Conservation (phyloP, 2,113 vertebrate species). For the Archilochus colubris region DNA sequence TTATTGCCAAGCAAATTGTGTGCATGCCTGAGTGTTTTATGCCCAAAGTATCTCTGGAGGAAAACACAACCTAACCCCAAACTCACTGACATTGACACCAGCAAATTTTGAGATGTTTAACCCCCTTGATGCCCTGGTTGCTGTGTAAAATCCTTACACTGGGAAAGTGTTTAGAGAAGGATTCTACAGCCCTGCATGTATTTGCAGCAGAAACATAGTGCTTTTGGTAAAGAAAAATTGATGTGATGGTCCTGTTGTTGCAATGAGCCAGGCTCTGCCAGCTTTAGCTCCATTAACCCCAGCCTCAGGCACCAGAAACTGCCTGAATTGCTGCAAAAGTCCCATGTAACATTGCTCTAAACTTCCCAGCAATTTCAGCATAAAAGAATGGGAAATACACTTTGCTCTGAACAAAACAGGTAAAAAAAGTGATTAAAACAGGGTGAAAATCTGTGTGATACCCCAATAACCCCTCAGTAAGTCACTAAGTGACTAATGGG, state of each 20-base stretch:
- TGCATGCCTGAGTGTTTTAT: not conserved
- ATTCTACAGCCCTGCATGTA: not conserved
- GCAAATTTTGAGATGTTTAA: not conserved
- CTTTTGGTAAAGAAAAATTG: not conserved
- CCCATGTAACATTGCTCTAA: not conserved
- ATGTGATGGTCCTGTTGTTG: not conserved
- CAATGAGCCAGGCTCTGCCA: not conserved
- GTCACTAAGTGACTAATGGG: not conserved
- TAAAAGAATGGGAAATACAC: not conserved
- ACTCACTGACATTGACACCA: not conserved
- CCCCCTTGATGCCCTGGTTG: rapidly evolving
- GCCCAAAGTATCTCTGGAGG: not conserved
- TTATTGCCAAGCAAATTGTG: not conserved
- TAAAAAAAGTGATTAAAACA: not conserved
- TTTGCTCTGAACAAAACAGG: not conserved
- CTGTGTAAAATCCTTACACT: not conserved
- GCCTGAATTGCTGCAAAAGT: not conserved
- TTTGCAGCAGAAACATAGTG: not conserved
- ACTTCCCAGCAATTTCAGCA: not conserved
- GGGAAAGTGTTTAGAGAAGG: not conserved
- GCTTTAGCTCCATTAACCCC: not conserved
- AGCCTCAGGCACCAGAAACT: not conserved
- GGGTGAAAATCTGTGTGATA: not conserved
- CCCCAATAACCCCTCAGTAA: not conserved
- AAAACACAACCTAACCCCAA: not conserved